Evolutionary conservation across 1,140 invertebrate genomes (phyloP).

Genomic region (Zophobas atratus): DNA sequence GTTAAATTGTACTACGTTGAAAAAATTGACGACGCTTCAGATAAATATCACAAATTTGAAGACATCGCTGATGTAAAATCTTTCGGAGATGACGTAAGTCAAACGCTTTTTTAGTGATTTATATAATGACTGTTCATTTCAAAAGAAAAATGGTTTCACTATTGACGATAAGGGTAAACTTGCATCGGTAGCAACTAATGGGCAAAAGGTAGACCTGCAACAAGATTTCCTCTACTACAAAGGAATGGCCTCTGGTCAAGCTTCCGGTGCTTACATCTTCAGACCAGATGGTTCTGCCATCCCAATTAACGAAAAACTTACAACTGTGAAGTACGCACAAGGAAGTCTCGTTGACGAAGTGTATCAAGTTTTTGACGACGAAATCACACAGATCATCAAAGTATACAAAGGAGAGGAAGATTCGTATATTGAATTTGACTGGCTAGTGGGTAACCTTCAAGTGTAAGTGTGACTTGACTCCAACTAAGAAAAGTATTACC

Average conservation of each 20-base stretch:
- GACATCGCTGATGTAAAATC: background rate
- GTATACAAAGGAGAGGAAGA: slow-evolving; percentile 75
- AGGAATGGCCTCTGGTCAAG: slow-evolving; percentile 69
- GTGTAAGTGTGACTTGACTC: slow-evolving; percentile 66
- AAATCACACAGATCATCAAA: slow-evolving; percentile 87
- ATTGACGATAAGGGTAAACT: slow-evolving; percentile 70
- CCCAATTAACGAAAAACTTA: slow-evolving; percentile 68
- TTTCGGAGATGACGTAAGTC: slow-evolving; percentile 8
- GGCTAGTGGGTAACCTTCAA: slow-evolving; percentile 88
- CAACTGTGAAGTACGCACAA: slow-evolving; percentile 73
- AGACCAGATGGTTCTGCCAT: slow-evolving; percentile 73
- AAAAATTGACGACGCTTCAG: slow-evolving; percentile 17
- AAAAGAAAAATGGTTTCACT: slow-evolving; percentile 12
- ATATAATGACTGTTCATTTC: background rate
- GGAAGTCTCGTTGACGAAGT: slow-evolving; percentile 87
- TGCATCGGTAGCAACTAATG: slow-evolving; percentile 72
- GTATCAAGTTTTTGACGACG: slow-evolving; percentile 81
- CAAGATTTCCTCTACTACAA: slow-evolving; percentile 87
- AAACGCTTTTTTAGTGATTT: background rate
- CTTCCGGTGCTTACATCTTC: slow-evolving; percentile 91
- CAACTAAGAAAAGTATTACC: background rate
- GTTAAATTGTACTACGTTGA: slow-evolving; percentile 74
- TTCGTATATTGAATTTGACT: slow-evolving; percentile 88
- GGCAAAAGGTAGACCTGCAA: no score
- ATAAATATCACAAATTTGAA: slow-evolving; percentile 15